Base-by-base conservation (phyloP, 2,888 invertebrate species). In the Epicampocera succincta region DNA sequence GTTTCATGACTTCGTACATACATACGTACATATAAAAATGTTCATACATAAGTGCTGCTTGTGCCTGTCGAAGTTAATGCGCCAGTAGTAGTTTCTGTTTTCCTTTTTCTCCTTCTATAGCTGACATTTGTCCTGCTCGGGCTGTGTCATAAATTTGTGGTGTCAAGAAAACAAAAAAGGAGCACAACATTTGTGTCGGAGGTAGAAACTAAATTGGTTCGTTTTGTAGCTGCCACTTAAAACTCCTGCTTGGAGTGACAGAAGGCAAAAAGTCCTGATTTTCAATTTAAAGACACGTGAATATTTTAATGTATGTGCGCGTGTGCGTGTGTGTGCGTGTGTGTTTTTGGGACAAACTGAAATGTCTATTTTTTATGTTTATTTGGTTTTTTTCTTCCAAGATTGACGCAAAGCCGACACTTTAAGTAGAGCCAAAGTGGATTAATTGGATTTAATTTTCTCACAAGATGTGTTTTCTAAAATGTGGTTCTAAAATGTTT, bases 81-180 rank as follows among this genome's bases (percentile, higher is more conserved):
- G 46, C 33, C 25, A 38, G 46, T 77, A 40, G 29, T 52, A 48
- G 40, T 46, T 69, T 38, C 8, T 33, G 8, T 33, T 33, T 9
- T 6, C 8, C 1, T 33, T 33, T 33, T 9, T 33, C 1, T 33
- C 8, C 8, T 33, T 13, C 29, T 38, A 60, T 54, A n/a, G n/a
- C n/a, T 38, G 3, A 12, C 2, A 25, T 66, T 60, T 38, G 29
- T 33, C 9, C 12, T 46, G 38, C 52, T 44, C 8, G 48, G 68
- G 71, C 63, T 77, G 72, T 78, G 78, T 73, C 78, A 78, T 61
- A 66, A 72, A 72, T 78, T 72, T 52, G 17, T 52, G 66, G 52
- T 52, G 42, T 33, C 60, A 44, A 29, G 3, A 42, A 17, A 48
- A 33, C 48, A n/a, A 54, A 66, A 12, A 1, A 29, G 11, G 48